A percentile compares a stretch with the other conserved stretches of the same genome.
These are phyloP conservation scores for Calcarius ornatus DNA, from an alignment of 2,113 vertebrate species.

Conservation along the genomic window DNA sequence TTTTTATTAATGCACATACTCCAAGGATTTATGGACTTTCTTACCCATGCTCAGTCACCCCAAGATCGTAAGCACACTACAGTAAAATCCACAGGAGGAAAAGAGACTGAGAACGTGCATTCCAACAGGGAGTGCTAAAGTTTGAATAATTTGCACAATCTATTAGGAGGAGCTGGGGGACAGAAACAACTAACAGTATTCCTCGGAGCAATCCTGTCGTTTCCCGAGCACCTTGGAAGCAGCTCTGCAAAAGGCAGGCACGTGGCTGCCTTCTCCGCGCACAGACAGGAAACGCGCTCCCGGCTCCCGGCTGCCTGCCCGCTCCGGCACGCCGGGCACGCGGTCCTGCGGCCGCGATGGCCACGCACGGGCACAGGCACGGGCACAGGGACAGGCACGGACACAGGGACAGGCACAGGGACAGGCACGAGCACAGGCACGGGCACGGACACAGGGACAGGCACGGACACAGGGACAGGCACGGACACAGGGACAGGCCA, in stretches of 20 bases:
- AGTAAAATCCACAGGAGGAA: not conserved
- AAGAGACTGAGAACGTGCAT: not conserved
- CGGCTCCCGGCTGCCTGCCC: slow-evolving; percentile 29
- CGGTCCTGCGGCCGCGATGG: not conserved
- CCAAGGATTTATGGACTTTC: not conserved
- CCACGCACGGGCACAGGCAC: not conserved
- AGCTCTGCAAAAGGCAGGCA: slow-evolving; percentile 17
- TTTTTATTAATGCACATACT: not conserved
- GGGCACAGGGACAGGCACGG: not conserved
- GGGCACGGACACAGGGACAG: not conserved
- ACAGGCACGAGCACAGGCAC: too few species aligned
- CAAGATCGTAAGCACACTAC: not conserved
- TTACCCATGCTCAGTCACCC: not conserved
- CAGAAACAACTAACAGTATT: slow-evolving; percentile 11
- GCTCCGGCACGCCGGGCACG: slow-evolving; percentile 72
- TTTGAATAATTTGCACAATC: not conserved
- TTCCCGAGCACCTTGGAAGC: not conserved
- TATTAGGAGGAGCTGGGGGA: slow-evolving; percentile 2
- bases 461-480: not conserved
- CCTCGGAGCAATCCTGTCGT: not conserved
- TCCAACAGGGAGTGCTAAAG: not conserved
- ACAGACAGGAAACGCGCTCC: slow-evolving; percentile 33
- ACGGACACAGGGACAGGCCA: not conserved
- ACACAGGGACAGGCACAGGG: not conserved
- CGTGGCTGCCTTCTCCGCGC: not conserved